Base-by-base conservation (phyloP, 1,140 invertebrate species). In the Aphidius gifuensis region DNA sequence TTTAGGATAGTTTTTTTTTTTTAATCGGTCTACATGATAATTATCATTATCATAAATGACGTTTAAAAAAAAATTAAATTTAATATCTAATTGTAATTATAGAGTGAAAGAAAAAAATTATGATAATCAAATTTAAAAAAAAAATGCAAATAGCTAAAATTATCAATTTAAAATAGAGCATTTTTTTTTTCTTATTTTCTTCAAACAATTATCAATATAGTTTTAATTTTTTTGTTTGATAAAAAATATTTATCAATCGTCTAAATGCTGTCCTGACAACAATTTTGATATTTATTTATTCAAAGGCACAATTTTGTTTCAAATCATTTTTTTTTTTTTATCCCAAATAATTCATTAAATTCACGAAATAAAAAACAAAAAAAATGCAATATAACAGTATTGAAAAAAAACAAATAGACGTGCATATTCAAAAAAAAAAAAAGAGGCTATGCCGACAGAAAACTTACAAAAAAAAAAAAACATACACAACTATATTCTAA, bases 11-110 rank as follows among this genome's bases (percentile, higher is more conserved):
- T 58, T 58, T 59, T 50, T 38, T 46, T 64, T 62, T 42, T 46
- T 43, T 55, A 61, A 61, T 66, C 2, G 1, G 4, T 44, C 4
- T 44, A 8, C 9, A 8, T 44, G 9, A 44, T 44, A 44, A 9
- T 43, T 55, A n/a, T 55, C 21, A 40, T 55, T 48, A 67, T 71
- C 60, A 60, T 74, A 66, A 66, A 66, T 2, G 43, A 55, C 43
- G 43, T 40, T 53, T 2, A 6, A 55, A 16, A 43, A 55, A 5
- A 40, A 55, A n/a, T 55, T 55, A 55, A 55, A 55, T 55, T 55
- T 55, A 55, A 55, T 43, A 55, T 16, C 53, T 55, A 55, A 55
- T 55, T n/a, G 43, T 55, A 55, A 55, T 43, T 55, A 40, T 55
- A 55, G 40, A n/a, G 40, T 43, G 11, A 55, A 55, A 55, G 43